Percentiles rank a stretch among this genome's conserved stretches.
Conservation (phyloP, 2,888 invertebrate species). For the Coenonympha arcania region DNA sequence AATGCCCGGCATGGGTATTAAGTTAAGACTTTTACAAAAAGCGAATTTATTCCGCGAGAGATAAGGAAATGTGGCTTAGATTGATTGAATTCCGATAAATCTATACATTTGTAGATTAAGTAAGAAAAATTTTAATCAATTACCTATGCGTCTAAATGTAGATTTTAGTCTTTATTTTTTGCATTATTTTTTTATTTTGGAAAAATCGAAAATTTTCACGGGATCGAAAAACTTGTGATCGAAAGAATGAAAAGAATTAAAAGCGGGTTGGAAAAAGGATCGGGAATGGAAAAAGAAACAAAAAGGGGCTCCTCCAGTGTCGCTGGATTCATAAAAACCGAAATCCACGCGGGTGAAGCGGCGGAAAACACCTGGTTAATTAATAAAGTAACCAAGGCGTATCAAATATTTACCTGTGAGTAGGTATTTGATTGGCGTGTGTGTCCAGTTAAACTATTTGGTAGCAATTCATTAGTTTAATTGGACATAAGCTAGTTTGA, state of each 20-base stretch:
- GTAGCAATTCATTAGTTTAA: conserved; percentile 21
- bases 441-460: conserved; percentile 12
- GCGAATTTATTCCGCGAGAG: conserved; percentile 17
- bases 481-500: conserved; percentile 22
- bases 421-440: conserved; percentile 4
- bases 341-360: no score
- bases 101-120: conserved; percentile 1
- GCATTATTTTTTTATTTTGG: no score
- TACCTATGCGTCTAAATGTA: neutral
- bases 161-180: no score
- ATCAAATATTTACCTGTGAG: neutral
- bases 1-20: conserved; percentile 16
- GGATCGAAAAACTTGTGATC: no score
- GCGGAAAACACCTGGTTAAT: no score
- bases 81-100: conserved; percentile 14
- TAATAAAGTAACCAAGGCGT: neutral
- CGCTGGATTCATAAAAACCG: no score
- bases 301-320: no score
- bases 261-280: no score
- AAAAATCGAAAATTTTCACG: no score
- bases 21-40: conserved; percentile 20
- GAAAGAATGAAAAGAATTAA: no score
- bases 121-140: neutral
- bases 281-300: no score
- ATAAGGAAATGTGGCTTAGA: conserved; percentile 15